Percentiles rank a stretch among this genome's conserved stretches.
Evolutionary conservation across 1,140 invertebrate genomes (phyloP).

Genomic region (Zaprionus gabonicus): DNA sequence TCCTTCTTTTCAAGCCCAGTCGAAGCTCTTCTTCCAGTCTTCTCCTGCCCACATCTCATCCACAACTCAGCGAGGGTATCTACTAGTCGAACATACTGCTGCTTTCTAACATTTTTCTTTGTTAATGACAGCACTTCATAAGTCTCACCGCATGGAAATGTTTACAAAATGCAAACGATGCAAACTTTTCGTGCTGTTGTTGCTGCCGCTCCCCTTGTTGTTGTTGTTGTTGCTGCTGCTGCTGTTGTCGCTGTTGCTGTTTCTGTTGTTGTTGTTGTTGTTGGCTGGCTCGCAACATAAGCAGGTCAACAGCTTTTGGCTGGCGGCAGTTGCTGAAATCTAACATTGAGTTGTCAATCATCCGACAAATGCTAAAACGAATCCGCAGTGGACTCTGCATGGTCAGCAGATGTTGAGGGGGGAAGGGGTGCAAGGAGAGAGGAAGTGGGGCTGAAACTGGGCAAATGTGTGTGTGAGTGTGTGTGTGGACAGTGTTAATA

Average conservation of each 20-base stretch:
- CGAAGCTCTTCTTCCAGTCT: not conserved
- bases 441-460: not conserved
- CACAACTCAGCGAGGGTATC: not conserved
- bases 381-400: conserved; percentile 21
- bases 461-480: conserved; percentile 6
- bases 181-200: conserved; percentile 26
- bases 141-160: conserved; percentile 45
- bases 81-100: not conserved
- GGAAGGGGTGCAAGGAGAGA: not conserved
- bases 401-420: not conserved
- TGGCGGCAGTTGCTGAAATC: conserved; percentile 31
- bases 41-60: not conserved
- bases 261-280: conserved; percentile 14
- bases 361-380: conserved; percentile 46
- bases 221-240: conserved; percentile 12
- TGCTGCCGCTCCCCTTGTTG: conserved; percentile 3
- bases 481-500: conserved; percentile 62
- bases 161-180: conserved; percentile 50
- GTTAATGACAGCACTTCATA: conserved; percentile 60
- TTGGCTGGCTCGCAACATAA: conserved; percentile 21
- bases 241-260: not conserved
- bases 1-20: too few species aligned
- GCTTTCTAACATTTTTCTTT: not conserved
- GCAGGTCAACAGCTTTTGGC: conserved; percentile 45
- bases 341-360: conserved; percentile 54